These are phyloP conservation scores for Stratiomys singularior DNA, from an alignment of 2,888 invertebrate species.

Conservation along the genomic window DNA sequence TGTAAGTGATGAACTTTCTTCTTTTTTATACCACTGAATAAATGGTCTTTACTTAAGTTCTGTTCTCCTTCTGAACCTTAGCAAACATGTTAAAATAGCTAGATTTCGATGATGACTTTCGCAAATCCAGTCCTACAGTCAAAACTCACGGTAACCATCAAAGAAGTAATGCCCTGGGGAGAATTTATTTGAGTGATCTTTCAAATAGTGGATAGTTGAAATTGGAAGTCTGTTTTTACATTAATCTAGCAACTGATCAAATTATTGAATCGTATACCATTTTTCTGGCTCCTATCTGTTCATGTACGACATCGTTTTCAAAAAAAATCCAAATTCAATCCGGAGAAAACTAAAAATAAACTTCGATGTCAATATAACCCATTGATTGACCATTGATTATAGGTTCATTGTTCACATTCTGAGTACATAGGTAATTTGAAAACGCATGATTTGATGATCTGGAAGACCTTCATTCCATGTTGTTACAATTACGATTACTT, in stretches of 20 bases:
- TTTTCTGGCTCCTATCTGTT: neutral
- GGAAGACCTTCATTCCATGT: slow-evolving; percentile 35
- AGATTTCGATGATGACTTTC: too few species aligned
- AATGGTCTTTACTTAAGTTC: neutral
- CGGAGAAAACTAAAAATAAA: slow-evolving; percentile 17
- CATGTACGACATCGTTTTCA: neutral
- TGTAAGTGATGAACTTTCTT: too few species aligned
- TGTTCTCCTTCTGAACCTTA: slow-evolving; percentile 11
- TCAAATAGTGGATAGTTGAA: slow-evolving; percentile 16
- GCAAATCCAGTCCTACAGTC: neutral
- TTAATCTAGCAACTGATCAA: neutral
- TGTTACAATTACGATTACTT: slow-evolving; percentile 34
- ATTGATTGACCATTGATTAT: neutral
- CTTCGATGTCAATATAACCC: neutral
- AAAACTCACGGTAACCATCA: slow-evolving; percentile 6
- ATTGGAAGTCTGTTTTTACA: slow-evolving; percentile 9
- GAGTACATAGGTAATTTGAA: neutral
- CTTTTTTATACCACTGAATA: too few species aligned
- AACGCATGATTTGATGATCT: slow-evolving; percentile 3
- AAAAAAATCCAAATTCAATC: neutral
- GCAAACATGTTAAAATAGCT: neutral
- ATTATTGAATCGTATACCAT: neutral
- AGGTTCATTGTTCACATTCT: neutral
- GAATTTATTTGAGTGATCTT: slow-evolving; percentile 28
- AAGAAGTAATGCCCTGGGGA: slow-evolving; percentile 25